Percentiles rank a stretch among this genome's conserved stretches.
These are phyloP conservation scores for Percopsis transmontana DNA, from an alignment of 2,113 vertebrate genomes.

Conservation along the genomic window DNA sequence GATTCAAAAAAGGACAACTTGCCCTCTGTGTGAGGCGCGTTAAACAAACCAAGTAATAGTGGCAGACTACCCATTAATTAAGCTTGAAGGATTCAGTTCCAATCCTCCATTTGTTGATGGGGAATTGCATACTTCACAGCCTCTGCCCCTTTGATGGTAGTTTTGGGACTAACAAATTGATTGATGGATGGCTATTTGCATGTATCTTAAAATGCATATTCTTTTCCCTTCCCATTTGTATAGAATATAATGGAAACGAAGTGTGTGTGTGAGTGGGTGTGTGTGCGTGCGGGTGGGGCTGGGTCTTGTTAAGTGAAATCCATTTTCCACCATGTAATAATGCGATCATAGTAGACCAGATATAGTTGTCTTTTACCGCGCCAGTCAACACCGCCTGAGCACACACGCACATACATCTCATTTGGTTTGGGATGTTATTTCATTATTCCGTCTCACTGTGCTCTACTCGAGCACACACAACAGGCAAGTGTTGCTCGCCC, in stretches of 20 bases:
- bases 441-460: slow-evolving; percentile 78
- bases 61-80: slow-evolving; percentile 80
- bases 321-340: slow-evolving; percentile 73
- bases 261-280: slow-evolving; percentile 46
- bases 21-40: slow-evolving; percentile 76
- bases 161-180: slow-evolving; percentile 79
- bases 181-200: slow-evolving; percentile 83
- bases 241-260: slow-evolving; percentile 67
- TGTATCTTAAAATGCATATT: slow-evolving; percentile 76
- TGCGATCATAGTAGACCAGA: slow-evolving; percentile 60
- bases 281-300: slow-evolving; percentile 7
- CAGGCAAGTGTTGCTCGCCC: slow-evolving; percentile 54
- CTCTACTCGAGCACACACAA: slow-evolving; percentile 71
- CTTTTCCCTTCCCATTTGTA: slow-evolving; percentile 49
- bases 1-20: slow-evolving; percentile 80
- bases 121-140: slow-evolving; percentile 80
- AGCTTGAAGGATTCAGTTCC: slow-evolving; percentile 76
- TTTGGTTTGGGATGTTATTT: slow-evolving; percentile 70
- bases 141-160: slow-evolving; percentile 77
- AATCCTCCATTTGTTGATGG: slow-evolving; percentile 77
- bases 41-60: slow-evolving; percentile 82
- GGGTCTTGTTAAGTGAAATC: slow-evolving; percentile 66
- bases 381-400: slow-evolving; percentile 53
- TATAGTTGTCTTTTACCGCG: slow-evolving; percentile 51
- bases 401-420: slow-evolving; percentile 51